Percentiles rank a stretch among this genome's conserved stretches.
Conservation (phyloP, 1,140 invertebrate genomes). For the Carposina sasakii region DNA sequence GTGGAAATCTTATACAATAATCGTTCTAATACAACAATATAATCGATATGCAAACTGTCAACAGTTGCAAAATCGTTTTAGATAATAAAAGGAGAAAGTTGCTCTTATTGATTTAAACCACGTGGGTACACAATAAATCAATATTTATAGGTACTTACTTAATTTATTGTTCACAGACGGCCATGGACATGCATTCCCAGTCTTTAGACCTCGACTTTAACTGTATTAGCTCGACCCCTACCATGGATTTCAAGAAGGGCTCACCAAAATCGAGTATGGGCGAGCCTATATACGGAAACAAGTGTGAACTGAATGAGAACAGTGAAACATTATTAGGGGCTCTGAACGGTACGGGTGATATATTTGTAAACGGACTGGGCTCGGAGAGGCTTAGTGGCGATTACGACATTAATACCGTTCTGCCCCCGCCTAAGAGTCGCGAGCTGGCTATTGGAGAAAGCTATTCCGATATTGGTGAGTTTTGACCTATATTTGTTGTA, state of each 20-base stretch:
- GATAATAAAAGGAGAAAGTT: too few species aligned
- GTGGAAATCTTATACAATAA: too few species aligned
- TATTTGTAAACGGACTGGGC: conserved; percentile 56
- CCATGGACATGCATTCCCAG: conserved; percentile 63
- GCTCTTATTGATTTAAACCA: too few species aligned
- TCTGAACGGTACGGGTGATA: conserved; percentile 52
- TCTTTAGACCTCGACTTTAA: conserved; percentile 67
- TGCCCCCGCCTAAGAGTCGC: conserved; percentile 66
- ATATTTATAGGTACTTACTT: too few species aligned
- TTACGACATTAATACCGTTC: conserved; percentile 65
- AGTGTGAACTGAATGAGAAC: conserved; percentile 63
- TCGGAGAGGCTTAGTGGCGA: conserved; percentile 63
- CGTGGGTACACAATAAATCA: too few species aligned
- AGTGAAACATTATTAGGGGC: conserved; percentile 49
- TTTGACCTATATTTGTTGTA: too few species aligned
- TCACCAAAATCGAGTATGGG: conserved; percentile 61
- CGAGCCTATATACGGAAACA: conserved; percentile 65
- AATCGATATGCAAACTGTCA: too few species aligned
- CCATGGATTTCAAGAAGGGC: conserved; percentile 61
- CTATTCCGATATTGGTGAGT: conserved; percentile 70
- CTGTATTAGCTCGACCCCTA: conserved; percentile 62
- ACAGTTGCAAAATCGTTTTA: too few species aligned
- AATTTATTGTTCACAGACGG: conserved; percentile 38
- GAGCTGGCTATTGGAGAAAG: conserved; percentile 70
- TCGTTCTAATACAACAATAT: too few species aligned